Conservation (phyloP, 2,113 vertebrate genomes). For the Ammodytes dubius region DNA sequence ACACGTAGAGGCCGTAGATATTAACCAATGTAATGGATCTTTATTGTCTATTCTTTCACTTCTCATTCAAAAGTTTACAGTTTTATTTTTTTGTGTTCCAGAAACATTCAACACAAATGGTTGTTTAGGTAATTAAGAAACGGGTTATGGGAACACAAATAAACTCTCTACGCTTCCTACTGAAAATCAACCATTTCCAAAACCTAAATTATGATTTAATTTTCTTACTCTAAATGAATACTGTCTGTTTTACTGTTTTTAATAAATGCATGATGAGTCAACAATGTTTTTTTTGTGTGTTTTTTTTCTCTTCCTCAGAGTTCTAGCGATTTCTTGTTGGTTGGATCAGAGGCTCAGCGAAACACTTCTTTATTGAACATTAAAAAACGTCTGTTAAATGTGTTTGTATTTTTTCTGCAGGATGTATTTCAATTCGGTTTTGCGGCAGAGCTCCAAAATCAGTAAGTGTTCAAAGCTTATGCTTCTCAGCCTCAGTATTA, state of each 20-base stretch:
- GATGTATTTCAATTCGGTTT: conserved; percentile 45
- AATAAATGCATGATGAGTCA: neutral
- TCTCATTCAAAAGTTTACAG: neutral
- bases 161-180: neutral
- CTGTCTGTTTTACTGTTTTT: neutral
- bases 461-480: conserved; percentile 55
- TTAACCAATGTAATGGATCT: neutral
- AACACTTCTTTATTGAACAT: neutral
- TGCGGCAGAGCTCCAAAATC: conserved; percentile 32
- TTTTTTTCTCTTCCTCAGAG: too few relatives aligned
- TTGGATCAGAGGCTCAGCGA: neutral
- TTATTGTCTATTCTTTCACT: neutral
- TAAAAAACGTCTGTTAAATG: neutral
- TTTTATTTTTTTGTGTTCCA: neutral
- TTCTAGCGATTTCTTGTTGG: neutral
- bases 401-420: conserved; percentile 52
- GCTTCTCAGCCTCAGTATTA: neutral
- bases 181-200: neutral
- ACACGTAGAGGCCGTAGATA: neutral
- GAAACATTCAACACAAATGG: neutral
- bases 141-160: neutral
- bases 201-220: neutral
- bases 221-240: too few relatives aligned
- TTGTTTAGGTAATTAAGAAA: neutral
- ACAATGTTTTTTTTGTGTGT: neutral